phyloP scores from a whole-genome alignment of 2,797 vertebrate species.

The Amblyopsis hoosieri region DNA sequence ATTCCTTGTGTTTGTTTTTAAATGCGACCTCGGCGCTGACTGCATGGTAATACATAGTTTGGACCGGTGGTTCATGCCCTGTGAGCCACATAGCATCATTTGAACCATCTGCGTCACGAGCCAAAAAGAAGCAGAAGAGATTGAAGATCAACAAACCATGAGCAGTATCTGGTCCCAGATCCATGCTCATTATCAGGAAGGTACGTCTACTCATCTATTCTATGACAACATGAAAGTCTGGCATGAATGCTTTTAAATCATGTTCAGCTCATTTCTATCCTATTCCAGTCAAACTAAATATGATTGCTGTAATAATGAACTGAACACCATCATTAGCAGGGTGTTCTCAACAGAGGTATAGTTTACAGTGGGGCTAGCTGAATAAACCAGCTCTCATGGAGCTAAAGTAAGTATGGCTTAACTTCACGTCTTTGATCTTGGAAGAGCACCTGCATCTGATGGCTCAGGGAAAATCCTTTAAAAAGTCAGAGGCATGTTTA shows the following conservation, averaged over 20 bases:
- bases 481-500: conserved; percentile 69
- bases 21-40: neutral
- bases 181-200: too few relatives aligned
- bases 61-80: neutral
- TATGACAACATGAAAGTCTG: too few relatives aligned
- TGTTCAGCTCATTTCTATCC: too few relatives aligned
- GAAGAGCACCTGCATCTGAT: conserved; percentile 75
- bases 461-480: conserved; percentile 77
- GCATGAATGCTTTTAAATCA: too few relatives aligned
- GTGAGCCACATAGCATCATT: conserved; percentile 41
- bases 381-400: conserved; percentile 67
- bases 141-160: conserved; percentile 6
- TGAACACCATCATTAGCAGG: too few relatives aligned
- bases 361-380: conserved; percentile 62
- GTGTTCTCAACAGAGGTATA: conserved; percentile 23
- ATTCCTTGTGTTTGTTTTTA: conserved; percentile 9
- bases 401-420: conserved; percentile 62
- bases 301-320: too few relatives aligned
- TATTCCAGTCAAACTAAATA: too few relatives aligned
- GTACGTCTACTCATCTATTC: too few relatives aligned
- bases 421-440: conserved; percentile 73
- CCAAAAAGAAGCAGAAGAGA: conserved; percentile 14
- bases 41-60: too few relatives aligned
- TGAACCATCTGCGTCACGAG: conserved; percentile 52
- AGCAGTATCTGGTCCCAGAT: neutral